A percentile compares a stretch with the other conserved stretches of the same genome.
These are phyloP conservation scores for Platichthys flesus DNA, from an alignment of 2,113 vertebrate species.

Conservation along the genomic window DNA sequence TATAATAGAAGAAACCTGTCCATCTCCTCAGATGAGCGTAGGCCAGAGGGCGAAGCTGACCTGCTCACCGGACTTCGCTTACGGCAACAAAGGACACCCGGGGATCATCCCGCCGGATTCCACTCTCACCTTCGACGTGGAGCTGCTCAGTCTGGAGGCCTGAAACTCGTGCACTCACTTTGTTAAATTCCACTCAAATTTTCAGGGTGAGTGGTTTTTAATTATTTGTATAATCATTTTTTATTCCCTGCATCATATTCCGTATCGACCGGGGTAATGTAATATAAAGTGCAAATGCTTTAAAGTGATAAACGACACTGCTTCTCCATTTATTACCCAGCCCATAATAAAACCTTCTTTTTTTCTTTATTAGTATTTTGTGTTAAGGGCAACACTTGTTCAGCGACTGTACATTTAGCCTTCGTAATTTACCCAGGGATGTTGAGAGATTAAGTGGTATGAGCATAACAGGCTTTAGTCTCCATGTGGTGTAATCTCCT, in stretches of 20 bases:
- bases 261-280: too few relatives aligned
- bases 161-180: constrained; percentile 78
- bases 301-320: too few relatives aligned
- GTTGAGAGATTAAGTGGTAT: constrained; percentile 12
- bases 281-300: neutral
- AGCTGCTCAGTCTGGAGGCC: constrained; percentile 89
- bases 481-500: constrained; percentile 34
- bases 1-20: neutral
- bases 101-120: constrained; percentile 93
- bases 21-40: constrained; percentile 89
- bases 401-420: too few relatives aligned
- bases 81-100: constrained; percentile 89
- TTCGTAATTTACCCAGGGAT: too few relatives aligned
- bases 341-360: too few relatives aligned
- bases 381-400: neutral
- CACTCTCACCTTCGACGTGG: constrained; percentile 93
- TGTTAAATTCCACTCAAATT: constrained; percentile 69
- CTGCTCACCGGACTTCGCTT: constrained; percentile 92
- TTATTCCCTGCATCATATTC: neutral
- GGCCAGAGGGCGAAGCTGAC: constrained; percentile 92
- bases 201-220: constrained; percentile 68
- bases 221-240: neutral
- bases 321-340: too few relatives aligned
- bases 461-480: constrained; percentile 32
- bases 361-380: too few relatives aligned